These are phyloP conservation scores for Myiotriccus ornatus DNA, from an alignment of 2,797 vertebrate species.

Conservation along the genomic window DNA sequence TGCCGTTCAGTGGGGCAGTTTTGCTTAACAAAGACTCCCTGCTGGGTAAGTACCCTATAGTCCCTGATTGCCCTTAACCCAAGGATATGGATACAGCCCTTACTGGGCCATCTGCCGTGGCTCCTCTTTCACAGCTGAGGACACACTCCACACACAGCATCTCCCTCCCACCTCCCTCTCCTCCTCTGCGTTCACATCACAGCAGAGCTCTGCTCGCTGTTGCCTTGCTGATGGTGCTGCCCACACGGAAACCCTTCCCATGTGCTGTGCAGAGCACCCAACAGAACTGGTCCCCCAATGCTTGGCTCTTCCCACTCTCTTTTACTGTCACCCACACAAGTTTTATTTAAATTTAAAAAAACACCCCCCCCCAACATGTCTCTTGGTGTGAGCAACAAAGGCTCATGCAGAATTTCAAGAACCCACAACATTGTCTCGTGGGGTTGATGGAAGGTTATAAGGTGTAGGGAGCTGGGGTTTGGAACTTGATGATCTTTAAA, in stretches of 20 bases:
- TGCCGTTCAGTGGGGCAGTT: neutral
- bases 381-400: neutral
- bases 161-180: neutral
- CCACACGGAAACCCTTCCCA: neutral
- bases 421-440: neutral
- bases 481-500: neutral
- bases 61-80: neutral
- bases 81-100: neutral
- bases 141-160: neutral
- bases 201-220: neutral
- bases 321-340: neutral
- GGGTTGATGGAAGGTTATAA: neutral
- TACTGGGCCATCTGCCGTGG: neutral
- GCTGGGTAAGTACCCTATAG: neutral
- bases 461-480: neutral
- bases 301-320: neutral
- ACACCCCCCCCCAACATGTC: neutral
- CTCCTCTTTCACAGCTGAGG: neutral
- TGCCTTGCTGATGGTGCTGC: neutral
- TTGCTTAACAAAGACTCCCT: neutral
- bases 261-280: neutral
- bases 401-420: neutral
- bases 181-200: rapidly evolving
- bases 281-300: neutral
- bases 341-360: neutral